Base-by-base conservation (phyloP, 2,888 invertebrate genomes). In the Hypena proboscidalis region DNA sequence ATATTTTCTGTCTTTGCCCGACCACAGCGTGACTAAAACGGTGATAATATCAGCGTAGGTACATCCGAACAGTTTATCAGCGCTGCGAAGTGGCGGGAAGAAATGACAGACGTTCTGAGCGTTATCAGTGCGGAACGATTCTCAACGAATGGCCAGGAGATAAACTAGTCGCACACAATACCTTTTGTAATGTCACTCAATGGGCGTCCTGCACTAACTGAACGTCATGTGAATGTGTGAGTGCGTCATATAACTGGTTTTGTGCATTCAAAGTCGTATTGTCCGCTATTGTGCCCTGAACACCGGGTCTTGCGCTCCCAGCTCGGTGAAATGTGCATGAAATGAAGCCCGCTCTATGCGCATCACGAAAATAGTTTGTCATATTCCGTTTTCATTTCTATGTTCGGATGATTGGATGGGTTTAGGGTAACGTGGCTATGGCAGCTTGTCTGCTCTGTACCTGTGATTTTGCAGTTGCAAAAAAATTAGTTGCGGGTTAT, bases 91-190 rank as follows among this genome's bases (percentile, higher is more conserved):
- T 59, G 66, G 66, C 38, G 40, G 30, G 14, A 35, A 50, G 43
- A 58, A 57, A 49, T 55, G 58, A 54, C 56, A 66, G 66, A 58
- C 65, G 64, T 67, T 71, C 63, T 56, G 61, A 70, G 57, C 71
- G 70, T 80, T 85, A 88, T 89, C 89, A 87, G 88, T 43, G 82
- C 84, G 76, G 80, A 87, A 89, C 88, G 73, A 71, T 73, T 76
- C 72, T 72, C 70, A 67, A 73, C 73, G 70, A 80, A 80, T 73
- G 66, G 70, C 70, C 62, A 74, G 68, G 75, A 84, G 85, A 85
- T 87, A 85, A 85, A 86, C 84, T 81, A 75, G 82, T 78, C 76
- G 62, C 56, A 67, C 67, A 83, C 89, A 89, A 86, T 87, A 73
- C 78, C 86, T 85, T 84, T 88, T 87, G 86, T 87, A 73, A 79